Evolutionary conservation across 1,140 invertebrate genomes (phyloP), one percentile per base, ranked within the genome.

Genomic region (Andrena cerasifolii): DNA sequence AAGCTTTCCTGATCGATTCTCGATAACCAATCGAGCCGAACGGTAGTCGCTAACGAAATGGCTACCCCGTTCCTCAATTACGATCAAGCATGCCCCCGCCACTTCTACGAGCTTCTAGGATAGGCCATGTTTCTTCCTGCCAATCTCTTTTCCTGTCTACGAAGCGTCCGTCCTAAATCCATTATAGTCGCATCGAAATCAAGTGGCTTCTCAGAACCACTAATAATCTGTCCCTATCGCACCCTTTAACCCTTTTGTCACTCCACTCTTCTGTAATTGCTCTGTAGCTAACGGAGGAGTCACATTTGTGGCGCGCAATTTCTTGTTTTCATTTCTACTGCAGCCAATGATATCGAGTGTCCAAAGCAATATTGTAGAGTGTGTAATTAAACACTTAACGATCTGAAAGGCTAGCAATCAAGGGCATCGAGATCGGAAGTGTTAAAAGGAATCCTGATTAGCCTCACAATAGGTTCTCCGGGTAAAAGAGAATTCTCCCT

Each of bases 21-120:
- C 82, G 83, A 84, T 84, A 84, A 84, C 83, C 82, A 77, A 84
- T 84, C 82, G 62, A 77, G 54, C 31, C 56, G 33, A 80, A 75
- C 72, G 79, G 80, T 83, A 82, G 80, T 72, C 62, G 53, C 70
- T 82, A 82, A 83, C 81, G 77, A 83, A 83, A 78, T 78, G 68
- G 68, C 67, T 74, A 83, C 63, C n/a, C 36, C 68, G 75, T 70
- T 61, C 45, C 76, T 82, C 80, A 71, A 83, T 83, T 80, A 82
- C 51, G 66, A 65, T 74, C 67, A 71, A 74, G 70, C 68, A 54
- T 56, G 36, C 14, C 40, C 47, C 16, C 21, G 43, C 33, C 59
- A 73, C 63, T 82, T 77, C 21, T 59, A 18, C 26, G 18, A 24
- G 28, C n/a, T 47, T 16, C 40, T n/a, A 5, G 16, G 73, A 76